Conservation (phyloP, 1,140 invertebrate species). For the Antheraea pernyi region DNA sequence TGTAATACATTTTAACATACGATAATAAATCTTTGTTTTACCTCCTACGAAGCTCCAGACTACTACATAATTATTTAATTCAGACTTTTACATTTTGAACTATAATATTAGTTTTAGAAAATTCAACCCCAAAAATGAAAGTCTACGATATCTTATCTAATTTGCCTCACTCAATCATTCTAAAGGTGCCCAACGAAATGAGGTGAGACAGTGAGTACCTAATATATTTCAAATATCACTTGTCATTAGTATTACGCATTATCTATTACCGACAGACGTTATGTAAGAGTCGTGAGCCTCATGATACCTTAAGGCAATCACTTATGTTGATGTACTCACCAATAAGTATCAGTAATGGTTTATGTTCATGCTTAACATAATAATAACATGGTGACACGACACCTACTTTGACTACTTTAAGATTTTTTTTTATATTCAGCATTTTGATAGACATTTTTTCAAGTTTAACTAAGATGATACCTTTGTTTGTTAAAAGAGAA, state of each 20-base stretch:
- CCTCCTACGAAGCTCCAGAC: too few relatives aligned
- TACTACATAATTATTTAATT: too few relatives aligned
- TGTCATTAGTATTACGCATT: slow-evolving; percentile 68
- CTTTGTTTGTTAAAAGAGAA: too few relatives aligned
- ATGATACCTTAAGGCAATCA: slow-evolving; percentile 50
- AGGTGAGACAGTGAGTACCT: slow-evolving; percentile 49
- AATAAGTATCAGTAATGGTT: slow-evolving; percentile 5
- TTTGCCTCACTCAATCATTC: slow-evolving; percentile 62
- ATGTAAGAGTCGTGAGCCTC: slow-evolving; percentile 53
- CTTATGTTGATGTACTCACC: slow-evolving; percentile 35
- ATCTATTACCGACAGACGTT: slow-evolving; percentile 54
- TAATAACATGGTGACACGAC: neutral
- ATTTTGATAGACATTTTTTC: too few relatives aligned
- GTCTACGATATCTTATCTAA: slow-evolving; percentile 55
- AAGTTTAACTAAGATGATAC: too few relatives aligned
- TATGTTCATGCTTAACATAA: neutral
- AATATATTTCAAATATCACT: slow-evolving; percentile 68
- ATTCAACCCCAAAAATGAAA: slow-evolving; percentile 53
- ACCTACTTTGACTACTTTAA: neutral
- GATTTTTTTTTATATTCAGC: too few relatives aligned
- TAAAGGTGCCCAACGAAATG: slow-evolving; percentile 28
- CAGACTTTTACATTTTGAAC: too few relatives aligned
- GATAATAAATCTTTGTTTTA: too few relatives aligned
- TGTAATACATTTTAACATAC: too few relatives aligned
- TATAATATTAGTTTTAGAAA: too few relatives aligned